Base-by-base conservation (phyloP, 2,888 invertebrate species). In the Agonopterix alstromeriana region DNA sequence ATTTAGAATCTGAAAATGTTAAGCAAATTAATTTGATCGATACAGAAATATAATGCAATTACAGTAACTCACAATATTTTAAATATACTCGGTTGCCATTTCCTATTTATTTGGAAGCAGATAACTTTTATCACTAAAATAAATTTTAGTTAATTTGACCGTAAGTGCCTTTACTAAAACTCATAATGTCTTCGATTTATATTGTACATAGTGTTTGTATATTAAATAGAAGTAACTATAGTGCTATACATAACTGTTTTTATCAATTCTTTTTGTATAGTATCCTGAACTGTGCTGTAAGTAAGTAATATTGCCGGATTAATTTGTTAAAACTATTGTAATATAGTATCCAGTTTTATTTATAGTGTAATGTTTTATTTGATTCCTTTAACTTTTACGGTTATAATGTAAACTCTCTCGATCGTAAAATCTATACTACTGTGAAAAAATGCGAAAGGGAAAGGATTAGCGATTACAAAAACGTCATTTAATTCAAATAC, bases 401-500 rank as follows among this genome's bases (percentile, higher is more conserved):
- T 5, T 27, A 27, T 27, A 27, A 27, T 27, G 7, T 27, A 7
- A 27, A 27, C 27, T 27, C n/a, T n/a, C n/a, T 27, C 27, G 1
- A 27, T 3, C 5, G 27, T 27, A 27, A 3, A 17, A 27, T 27
- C 27, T 27, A 27, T 27, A 27, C 5, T 27, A 27, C 5, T 27
- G 27, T 5, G 17, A 27, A 27, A 27, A 27, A 27, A 27, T n/a
- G 42, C 52, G 51, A 68, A 58, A 80, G 84, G 87, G 83, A 84
- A 83, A 85, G 86, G 87, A 80, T 69, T 63, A 63, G 58, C 61
- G 73, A 81, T 83, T 86, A 85, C 70, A 86, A 87, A 77, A 85
- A 87, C 82, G 60, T 84, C 75, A 61, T 87, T 87, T 87, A 87
- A 86, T 87, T 88, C 85, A 84, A 83, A 82, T 87, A 88, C 87